Percentiles rank a stretch among this genome's conserved stretches.
Evolutionary conservation across 2,888 invertebrate species (phyloP).

Genomic region (Nipponacmea schrenckii): DNA sequence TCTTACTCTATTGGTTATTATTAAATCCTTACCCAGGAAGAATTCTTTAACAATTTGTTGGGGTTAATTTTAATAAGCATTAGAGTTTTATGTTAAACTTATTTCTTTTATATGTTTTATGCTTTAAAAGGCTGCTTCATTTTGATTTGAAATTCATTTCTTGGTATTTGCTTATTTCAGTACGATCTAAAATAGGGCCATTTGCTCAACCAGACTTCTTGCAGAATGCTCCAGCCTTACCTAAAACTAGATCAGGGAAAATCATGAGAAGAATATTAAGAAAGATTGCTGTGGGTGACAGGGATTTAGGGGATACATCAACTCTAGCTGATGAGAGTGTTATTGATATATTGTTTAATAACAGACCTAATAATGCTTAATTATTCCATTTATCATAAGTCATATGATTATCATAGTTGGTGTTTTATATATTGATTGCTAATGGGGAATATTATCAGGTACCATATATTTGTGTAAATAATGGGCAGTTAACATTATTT

Average conservation of each 20-base stretch:
- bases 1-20: too few relatives aligned
- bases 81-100: too few relatives aligned
- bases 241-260: constrained; percentile 97
- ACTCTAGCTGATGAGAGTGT: constrained; percentile 93
- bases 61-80: too few relatives aligned
- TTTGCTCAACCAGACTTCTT: constrained; percentile 95
- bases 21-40: too few relatives aligned
- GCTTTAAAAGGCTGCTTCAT: background rate
- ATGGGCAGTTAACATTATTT: too few relatives aligned
- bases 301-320: constrained; percentile 90
- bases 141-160: background rate
- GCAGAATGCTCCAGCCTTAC: constrained; percentile 92
- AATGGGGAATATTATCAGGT: too few relatives aligned
- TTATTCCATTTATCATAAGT: background rate
- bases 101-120: too few relatives aligned
- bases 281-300: constrained; percentile 90
- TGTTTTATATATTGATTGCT: too few relatives aligned
- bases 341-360: constrained; percentile 72
- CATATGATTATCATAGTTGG: too few relatives aligned
- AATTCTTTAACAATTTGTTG: too few relatives aligned
- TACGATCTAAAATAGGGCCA: constrained; percentile 90
- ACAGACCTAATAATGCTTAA: constrained; percentile 48
- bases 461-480: too few relatives aligned
- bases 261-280: constrained; percentile 95
- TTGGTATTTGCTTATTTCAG: constrained; percentile 68